Evolutionary conservation across 2,113 vertebrate species (phyloP).

Genomic region (Ursus arctos): DNA sequence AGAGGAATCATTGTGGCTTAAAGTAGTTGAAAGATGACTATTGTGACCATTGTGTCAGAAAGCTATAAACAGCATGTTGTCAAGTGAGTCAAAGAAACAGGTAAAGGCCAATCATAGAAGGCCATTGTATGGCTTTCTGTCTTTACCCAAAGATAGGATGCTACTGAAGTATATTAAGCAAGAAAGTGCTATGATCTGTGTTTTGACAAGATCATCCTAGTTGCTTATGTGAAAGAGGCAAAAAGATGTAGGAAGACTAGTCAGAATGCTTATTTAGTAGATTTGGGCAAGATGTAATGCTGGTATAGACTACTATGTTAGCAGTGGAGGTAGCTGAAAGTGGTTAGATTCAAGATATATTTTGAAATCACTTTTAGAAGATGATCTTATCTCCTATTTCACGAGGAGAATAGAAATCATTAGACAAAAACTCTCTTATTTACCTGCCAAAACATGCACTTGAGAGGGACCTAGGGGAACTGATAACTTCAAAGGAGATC

Average conservation of each 20-base stretch:
- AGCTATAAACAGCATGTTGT: background rate
- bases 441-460: background rate
- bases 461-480: background rate
- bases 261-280: background rate
- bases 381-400: background rate
- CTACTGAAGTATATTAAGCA: background rate
- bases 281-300: background rate
- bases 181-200: background rate
- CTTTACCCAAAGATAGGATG: background rate
- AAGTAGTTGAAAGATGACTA: background rate
- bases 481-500: background rate
- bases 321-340: background rate
- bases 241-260: background rate
- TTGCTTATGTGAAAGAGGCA: background rate
- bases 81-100: background rate
- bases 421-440: background rate
- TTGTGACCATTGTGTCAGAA: background rate
- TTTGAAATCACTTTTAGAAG: constrained; percentile 51
- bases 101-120: background rate
- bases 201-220: background rate
- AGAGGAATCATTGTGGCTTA: background rate
- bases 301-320: background rate
- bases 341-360: background rate
- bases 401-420: constrained; percentile 16
- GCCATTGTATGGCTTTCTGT: background rate